Evolutionary conservation across 1,140 invertebrate genomes (phyloP), one percentile per base, ranked within the genome.

Genomic region (Sycophila sp.): DNA sequence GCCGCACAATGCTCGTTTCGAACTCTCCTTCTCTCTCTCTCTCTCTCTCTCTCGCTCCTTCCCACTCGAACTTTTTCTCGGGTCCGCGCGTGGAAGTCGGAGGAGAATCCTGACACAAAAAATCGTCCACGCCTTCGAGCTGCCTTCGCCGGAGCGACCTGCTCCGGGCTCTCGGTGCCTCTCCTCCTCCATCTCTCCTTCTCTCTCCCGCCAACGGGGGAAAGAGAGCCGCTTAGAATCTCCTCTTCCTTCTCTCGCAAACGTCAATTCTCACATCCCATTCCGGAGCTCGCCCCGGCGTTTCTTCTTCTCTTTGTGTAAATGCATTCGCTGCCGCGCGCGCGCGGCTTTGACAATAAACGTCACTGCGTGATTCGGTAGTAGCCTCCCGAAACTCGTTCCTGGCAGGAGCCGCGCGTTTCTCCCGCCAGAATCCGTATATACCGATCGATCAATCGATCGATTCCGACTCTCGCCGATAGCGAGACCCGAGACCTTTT

Each of bases 41-140:
- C 45, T 40, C 36, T 10, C 36, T 40, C 36, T 40, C 36, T 42
- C 10, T 42, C 28, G 22, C 28, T 58, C 11, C 0, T 34, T 40
- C 13, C 19, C 17, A 24, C 34, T 38, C 34, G 8, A 58, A 40
- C 34, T 58, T 58, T 40, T 58, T 58, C 55, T 58, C 55, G 22
- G 19, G 19, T 11, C 0, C 2, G 15, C 22, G n/a, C 32, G 34
- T 38, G 55, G 32, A 58, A 58, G 32, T 22, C 32, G 47, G 69
- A 63, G 62, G 55, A 58, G 75, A 78, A 66, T 76, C 68, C 47
- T 73, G 56, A 69, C 58, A 80, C 78, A 83, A 83, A 83, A 83
- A 83, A 80, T 82, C 73, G 76, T 83, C 78, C 79, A 83, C 79
- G 79, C 79, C 80, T 80, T 72, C 75, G 73, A 79, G 80, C 76